Base-by-base conservation (phyloP, 2,888 invertebrate genomes). In the Hesperia comma region DNA sequence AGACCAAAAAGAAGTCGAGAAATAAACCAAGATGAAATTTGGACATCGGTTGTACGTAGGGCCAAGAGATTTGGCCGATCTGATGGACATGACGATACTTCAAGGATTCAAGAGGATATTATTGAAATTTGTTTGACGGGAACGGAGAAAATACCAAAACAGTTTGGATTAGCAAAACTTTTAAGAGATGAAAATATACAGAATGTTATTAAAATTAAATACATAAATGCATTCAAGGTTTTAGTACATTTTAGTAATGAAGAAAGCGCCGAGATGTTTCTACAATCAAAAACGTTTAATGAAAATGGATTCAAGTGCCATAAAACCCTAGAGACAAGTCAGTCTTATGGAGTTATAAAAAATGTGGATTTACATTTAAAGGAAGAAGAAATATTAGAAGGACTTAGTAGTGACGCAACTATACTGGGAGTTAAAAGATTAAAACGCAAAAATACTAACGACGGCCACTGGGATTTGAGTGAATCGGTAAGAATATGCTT, bases 401-500 rank as follows among this genome's bases (percentile, higher is more conserved):
- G 37, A 2, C 32, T 63, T 6, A 2, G n/a, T 8, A 51, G 61
- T 51, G 6, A 41, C 1, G 33, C 7, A 5, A 7, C 17, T 4
- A 53, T 61, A 21, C 32, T 62, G 37, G 32, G 32, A 8, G 15
- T 49, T 26, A 68, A 43, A 40, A 61, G 63, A 15, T 32, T 60
- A 63, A 70, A 67, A 26, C 61, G 63, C 2, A 63, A 53, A 58
- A 61, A 60, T 17, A 32, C 19, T n/a, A 46, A 56, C 2, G 55
- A 64, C n/a, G 67, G 64, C 1, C 54, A 62, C 6, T 74, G 72
- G 74, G 46, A 66, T 6, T 43, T 40, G n/a, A 69, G 70, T 49
- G 72, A 74, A 51, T 46, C 70, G 0, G 41, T 71, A 5, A 63
- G 68, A n/a, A 40, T 72, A 10, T 68, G 69, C 26, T 74, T 74